These are phyloP conservation scores for Pantherophis alleghaniensis DNA, from an alignment of 2,797 vertebrate genomes.

Conservation along the genomic window DNA sequence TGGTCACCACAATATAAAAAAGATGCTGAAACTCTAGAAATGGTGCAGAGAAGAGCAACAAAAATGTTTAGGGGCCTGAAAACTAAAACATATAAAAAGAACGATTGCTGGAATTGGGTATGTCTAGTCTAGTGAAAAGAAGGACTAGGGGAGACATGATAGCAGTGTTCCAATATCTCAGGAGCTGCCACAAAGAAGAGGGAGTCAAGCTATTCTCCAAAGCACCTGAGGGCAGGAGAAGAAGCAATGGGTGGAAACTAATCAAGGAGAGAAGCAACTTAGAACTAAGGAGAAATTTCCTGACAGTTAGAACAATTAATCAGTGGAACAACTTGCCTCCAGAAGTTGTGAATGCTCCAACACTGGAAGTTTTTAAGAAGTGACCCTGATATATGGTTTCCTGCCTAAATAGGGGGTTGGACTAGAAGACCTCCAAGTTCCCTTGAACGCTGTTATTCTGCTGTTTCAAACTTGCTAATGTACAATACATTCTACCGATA, in stretches of 20 bases:
- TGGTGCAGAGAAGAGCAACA: background rate
- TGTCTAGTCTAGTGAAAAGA: background rate
- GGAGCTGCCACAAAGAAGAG: background rate
- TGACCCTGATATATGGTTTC: background rate
- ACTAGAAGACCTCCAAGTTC: background rate
- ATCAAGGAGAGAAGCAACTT: background rate
- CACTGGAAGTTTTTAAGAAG: background rate
- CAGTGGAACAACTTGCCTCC: no score
- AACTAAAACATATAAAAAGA: background rate
- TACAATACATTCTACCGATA: background rate
- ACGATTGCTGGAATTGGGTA: fast-evolving
- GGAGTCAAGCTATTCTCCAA: background rate
- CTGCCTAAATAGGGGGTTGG: background rate
- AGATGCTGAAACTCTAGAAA: no score
- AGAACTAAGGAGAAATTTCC: background rate
- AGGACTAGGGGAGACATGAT: background rate
- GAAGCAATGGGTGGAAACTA: background rate
- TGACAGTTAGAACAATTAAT: background rate
- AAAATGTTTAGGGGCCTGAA: background rate
- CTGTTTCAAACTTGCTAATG: background rate
- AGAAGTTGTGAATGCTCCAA: background rate
- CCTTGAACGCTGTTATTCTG: background rate
- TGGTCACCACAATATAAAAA: no score
- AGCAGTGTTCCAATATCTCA: background rate
- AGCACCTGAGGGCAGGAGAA: background rate